Evolutionary conservation across 2,113 vertebrate species (phyloP).

Genomic region (Abramis brama): DNA sequence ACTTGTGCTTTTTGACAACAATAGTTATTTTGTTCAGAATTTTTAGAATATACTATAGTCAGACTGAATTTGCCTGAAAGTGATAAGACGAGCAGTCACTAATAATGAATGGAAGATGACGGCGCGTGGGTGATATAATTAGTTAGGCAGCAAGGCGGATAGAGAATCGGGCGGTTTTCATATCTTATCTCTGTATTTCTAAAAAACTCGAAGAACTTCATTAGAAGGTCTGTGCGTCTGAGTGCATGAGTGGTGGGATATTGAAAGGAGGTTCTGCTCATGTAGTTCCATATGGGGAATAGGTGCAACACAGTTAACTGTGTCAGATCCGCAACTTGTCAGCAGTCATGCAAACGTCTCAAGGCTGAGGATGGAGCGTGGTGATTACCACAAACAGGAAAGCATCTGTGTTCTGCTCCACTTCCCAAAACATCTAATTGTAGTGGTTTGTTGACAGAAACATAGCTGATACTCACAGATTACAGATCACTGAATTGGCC

Average conservation of each 20-base stretch:
- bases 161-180: slow-evolving; percentile 17
- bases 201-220: slow-evolving; percentile 17
- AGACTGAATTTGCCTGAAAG: slow-evolving; percentile 8
- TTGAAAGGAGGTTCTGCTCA: neutral
- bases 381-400: neutral
- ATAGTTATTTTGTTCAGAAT: neutral
- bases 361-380: neutral
- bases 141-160: slow-evolving; percentile 13
- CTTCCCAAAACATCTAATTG: slow-evolving; percentile 1
- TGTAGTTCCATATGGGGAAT: neutral
- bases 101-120: slow-evolving; percentile 21
- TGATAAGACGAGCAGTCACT: neutral
- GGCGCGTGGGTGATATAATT: slow-evolving; percentile 17
- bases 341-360: neutral
- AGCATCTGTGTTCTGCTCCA: neutral
- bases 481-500: neutral
- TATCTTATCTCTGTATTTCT: slow-evolving; percentile 27
- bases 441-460: neutral
- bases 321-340: neutral
- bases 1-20: neutral
- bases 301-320: slow-evolving; percentile 6
- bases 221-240: neutral
- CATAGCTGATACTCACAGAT: neutral
- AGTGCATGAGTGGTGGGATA: slow-evolving; percentile 7
- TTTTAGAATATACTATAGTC: neutral